Conservation (phyloP, 2,113 vertebrate species). For the Megalops atlanticus region DNA sequence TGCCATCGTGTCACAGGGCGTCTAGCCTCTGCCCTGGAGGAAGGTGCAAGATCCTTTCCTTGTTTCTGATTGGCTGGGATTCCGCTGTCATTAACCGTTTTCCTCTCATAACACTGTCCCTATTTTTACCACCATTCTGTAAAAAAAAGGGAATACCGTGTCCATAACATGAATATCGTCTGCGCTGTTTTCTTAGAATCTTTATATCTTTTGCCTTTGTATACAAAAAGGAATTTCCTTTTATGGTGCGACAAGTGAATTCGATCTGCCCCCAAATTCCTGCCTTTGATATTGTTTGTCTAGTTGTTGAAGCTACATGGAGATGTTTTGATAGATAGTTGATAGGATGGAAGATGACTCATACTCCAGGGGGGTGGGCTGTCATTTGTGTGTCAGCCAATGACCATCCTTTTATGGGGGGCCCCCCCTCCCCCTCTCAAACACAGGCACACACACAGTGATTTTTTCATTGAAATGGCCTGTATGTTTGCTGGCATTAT, state of each 20-base stretch:
- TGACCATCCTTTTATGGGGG: background rate
- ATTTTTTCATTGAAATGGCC: background rate
- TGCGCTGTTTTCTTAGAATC: background rate
- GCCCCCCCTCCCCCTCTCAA: background rate
- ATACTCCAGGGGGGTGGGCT: background rate
- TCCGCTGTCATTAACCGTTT: background rate
- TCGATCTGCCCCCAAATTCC: background rate
- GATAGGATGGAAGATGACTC: conserved; percentile 3
- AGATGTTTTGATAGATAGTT: conserved; percentile 11
- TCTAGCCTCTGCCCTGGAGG: background rate
- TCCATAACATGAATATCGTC: background rate
- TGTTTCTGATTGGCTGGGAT: background rate
- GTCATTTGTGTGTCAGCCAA: background rate
- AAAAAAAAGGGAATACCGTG: background rate
- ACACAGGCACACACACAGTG: no score
- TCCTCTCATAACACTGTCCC: no score
- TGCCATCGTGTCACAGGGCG: background rate
- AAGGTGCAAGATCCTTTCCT: background rate
- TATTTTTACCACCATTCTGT: no score
- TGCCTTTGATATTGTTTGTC: conserved; percentile 7
- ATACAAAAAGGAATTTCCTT: background rate
- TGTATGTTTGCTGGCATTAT: background rate
- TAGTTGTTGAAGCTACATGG: conserved; percentile 6
- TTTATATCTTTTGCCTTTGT: conserved; percentile 3
- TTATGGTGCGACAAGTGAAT: conserved; percentile 11